Base-by-base conservation (phyloP, 2,888 invertebrate genomes). In the Dryobotodes eremita region DNA sequence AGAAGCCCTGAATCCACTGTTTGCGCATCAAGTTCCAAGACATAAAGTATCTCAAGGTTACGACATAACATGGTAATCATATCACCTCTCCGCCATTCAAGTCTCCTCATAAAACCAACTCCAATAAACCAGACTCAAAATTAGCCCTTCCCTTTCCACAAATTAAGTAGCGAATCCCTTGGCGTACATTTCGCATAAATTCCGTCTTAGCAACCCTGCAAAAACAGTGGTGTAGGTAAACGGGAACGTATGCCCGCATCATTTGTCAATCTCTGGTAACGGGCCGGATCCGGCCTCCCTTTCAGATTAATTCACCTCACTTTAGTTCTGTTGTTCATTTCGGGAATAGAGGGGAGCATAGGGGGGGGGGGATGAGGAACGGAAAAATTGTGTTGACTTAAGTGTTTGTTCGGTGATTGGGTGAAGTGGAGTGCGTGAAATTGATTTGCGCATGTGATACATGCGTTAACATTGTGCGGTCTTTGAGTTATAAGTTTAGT, bases 191-290 rank as follows among this genome's bases (percentile, higher is more conserved):
- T 73, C 73, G 80, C 87, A 87, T 85, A 87, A 78, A 89, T 77
- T 87, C 31, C 62, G 72, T 70, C 80, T 83, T 74, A 83, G 81
- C 83, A 87, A 78, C 80, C 87, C 83, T 87, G 77, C 77, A 87
- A 89, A 84, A 89, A 83, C 82, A 83, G 79, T 65, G 78, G 74
- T 80, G 82, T 77, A 66, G 80, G 81, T 80, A 87, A 85, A 86
- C 79, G 82, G 81, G 79, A 80, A 80, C 83, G 83, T 79, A 83
- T 84, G 86, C 86, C 89, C 90, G 90, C 88, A 90, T 90, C 91
- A 90, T 90, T 90, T 90, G 89, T 90, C 90, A 90, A 90, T 86
- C 90, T 84, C 82, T 82, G 70, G 88, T 79, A 83, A 75, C 81
- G 77, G 75, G 71, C 76, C 68, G 77, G 80, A 76, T 79, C 76